Evolutionary conservation across 1,140 invertebrate genomes (phyloP).

Genomic region (Rhysida immarginata): DNA sequence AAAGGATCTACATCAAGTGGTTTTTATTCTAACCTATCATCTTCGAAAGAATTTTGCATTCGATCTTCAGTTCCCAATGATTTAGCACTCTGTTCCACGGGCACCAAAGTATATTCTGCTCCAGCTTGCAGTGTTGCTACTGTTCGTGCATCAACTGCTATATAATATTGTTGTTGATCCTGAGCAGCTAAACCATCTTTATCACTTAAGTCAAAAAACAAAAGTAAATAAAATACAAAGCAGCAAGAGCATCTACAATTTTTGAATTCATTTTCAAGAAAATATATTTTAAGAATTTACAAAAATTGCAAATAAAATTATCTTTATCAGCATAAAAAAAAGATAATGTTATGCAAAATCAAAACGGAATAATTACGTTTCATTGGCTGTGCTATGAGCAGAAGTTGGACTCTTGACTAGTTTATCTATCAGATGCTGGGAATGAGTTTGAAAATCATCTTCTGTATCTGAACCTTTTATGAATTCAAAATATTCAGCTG

Average conservation of each 20-base stretch:
- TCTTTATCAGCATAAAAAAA: background rate
- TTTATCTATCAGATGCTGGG: background rate
- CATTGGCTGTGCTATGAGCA: background rate
- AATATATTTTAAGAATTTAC: background rate
- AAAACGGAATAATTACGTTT: background rate
- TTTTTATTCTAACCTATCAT: background rate
- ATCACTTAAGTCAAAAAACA: background rate
- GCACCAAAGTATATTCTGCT: conserved; percentile 3
- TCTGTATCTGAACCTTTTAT: background rate
- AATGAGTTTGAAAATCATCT: background rate
- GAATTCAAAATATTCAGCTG: conserved; percentile 3
- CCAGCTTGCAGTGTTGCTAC: conserved; percentile 4
- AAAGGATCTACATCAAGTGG: too few relatives aligned
- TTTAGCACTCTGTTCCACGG: background rate
- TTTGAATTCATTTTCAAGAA: background rate
- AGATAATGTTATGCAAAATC: background rate
- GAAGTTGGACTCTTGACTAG: background rate
- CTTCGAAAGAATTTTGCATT: background rate
- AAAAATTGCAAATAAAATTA: background rate
- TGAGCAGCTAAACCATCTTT: background rate
- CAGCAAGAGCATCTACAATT: background rate
- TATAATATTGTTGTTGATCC: conserved; percentile 3
- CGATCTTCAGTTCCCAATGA: too few relatives aligned
- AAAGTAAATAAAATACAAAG: background rate
- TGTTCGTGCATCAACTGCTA: conserved; percentile 3